Percentiles rank a stretch among this genome's conserved stretches.
Conservation (phyloP, 2,797 vertebrate genomes). For the Tiaroga cobitis region DNA sequence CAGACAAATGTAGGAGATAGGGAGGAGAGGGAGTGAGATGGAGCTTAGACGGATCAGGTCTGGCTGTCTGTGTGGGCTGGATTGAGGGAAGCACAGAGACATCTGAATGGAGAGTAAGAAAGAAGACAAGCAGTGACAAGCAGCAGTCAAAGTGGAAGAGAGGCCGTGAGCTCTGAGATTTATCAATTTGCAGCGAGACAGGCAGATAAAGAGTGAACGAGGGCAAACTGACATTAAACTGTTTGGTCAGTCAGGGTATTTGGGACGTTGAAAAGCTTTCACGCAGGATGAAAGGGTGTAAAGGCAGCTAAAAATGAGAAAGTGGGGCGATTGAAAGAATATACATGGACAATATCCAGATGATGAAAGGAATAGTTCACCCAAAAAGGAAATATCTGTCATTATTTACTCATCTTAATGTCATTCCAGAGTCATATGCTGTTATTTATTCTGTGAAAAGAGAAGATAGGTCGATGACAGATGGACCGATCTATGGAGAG, state of each 20-base stretch:
- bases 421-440: background rate
- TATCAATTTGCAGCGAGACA: slow-evolving; percentile 64
- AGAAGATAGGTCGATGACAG: background rate
- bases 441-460: background rate
- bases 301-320: background rate
- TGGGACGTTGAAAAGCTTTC: slow-evolving; percentile 22
- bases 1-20: slow-evolving; percentile 62
- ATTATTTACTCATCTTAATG: slow-evolving; percentile 27
- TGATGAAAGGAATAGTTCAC: background rate
- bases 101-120: slow-evolving; percentile 64
- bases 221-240: slow-evolving; percentile 39
- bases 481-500: slow-evolving; percentile 63
- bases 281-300: slow-evolving; percentile 34
- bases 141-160: slow-evolving; percentile 53
- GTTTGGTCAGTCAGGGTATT: slow-evolving; percentile 46
- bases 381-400: background rate
- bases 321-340: background rate
- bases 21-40: slow-evolving; percentile 29
- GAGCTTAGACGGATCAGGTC: slow-evolving; percentile 78
- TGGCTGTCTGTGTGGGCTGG: slow-evolving; percentile 53
- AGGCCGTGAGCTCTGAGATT: slow-evolving; percentile 66
- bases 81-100: slow-evolving; percentile 43
- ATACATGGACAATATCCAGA: background rate
- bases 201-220: slow-evolving; percentile 52
- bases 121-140: slow-evolving; percentile 72